phyloP scores from a whole-genome alignment of 2,797 vertebrate species.

The Rhabdomys pumilio region DNA sequence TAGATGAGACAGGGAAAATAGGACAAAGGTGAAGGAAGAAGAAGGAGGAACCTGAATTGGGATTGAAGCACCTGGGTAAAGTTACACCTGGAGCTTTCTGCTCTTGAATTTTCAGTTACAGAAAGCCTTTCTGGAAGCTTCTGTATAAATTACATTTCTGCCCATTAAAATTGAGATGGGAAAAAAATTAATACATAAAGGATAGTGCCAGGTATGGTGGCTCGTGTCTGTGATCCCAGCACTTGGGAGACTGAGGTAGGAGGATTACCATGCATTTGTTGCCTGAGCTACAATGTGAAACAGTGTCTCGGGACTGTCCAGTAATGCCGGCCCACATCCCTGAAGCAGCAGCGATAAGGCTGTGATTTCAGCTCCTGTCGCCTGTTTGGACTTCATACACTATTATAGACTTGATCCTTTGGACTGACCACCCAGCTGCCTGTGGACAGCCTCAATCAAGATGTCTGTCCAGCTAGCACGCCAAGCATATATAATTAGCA shows the following conservation, averaged over 20 bases:
- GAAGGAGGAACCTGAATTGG: not conserved
- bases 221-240: not conserved
- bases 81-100: not conserved
- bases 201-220: not conserved
- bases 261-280: not conserved
- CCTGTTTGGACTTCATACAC: not conserved
- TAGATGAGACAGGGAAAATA: not conserved
- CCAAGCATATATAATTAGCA: not conserved
- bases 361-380: not conserved
- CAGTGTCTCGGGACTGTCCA: not conserved
- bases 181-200: not conserved
- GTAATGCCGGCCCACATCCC: too few relatives aligned
- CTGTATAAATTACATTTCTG: not conserved
- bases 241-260: not conserved
- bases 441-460: not conserved
- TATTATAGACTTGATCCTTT: not conserved
- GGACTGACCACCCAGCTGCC: not conserved
- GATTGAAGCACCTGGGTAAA: too few relatives aligned
- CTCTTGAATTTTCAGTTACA: not conserved
- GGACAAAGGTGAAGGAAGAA: not conserved
- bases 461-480: not conserved
- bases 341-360: not conserved
- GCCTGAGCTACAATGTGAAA: not conserved
- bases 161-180: not conserved
- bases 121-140: not conserved